These are phyloP conservation scores for Cetonia aurata DNA, from an alignment of 2,888 invertebrate genomes.

Conservation along the genomic window DNA sequence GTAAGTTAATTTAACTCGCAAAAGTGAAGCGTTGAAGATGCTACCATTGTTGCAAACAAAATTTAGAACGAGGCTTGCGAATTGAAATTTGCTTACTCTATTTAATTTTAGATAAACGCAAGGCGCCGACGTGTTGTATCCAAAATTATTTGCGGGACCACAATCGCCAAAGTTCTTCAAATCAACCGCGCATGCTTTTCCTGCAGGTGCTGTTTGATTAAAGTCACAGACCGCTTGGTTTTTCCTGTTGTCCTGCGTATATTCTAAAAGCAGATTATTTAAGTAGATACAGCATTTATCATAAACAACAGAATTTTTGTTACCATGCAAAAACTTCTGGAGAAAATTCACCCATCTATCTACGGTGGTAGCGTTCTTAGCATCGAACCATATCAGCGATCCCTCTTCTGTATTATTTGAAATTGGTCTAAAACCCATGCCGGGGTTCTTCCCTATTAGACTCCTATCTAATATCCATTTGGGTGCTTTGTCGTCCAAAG, in stretches of 20 bases:
- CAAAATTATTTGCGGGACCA: slow-evolving; percentile 70
- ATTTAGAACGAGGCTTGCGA: no score
- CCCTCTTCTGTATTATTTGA: slow-evolving; percentile 69
- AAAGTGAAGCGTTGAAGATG: no score
- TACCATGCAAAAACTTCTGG: slow-evolving; percentile 72
- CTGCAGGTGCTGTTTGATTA: slow-evolving; percentile 64
- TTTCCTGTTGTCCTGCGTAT: not conserved
- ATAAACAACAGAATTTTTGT: no score
- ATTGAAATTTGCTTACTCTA: slow-evolving; percentile 69
- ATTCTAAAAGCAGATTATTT: slow-evolving; percentile 7
- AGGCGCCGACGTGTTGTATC: slow-evolving; percentile 80
- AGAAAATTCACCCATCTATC: slow-evolving; percentile 70
- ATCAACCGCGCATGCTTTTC: slow-evolving; percentile 71
- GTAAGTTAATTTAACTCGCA: no score
- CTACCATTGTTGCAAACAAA: no score
- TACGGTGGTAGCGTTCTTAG: slow-evolving; percentile 68
- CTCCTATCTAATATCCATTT: slow-evolving; percentile 82
- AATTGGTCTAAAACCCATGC: slow-evolving; percentile 76
- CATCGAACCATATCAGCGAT: slow-evolving; percentile 73
- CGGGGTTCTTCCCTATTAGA: slow-evolving; percentile 78
- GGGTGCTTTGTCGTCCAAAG: slow-evolving; percentile 78
- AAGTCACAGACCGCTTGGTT: slow-evolving; percentile 68
- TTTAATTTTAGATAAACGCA: slow-evolving; percentile 90
- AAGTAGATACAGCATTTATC: not conserved
- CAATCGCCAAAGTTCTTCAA: slow-evolving; percentile 69